Conservation (phyloP, 2,113 vertebrate genomes). For the Aldabrachelys gigantea region DNA sequence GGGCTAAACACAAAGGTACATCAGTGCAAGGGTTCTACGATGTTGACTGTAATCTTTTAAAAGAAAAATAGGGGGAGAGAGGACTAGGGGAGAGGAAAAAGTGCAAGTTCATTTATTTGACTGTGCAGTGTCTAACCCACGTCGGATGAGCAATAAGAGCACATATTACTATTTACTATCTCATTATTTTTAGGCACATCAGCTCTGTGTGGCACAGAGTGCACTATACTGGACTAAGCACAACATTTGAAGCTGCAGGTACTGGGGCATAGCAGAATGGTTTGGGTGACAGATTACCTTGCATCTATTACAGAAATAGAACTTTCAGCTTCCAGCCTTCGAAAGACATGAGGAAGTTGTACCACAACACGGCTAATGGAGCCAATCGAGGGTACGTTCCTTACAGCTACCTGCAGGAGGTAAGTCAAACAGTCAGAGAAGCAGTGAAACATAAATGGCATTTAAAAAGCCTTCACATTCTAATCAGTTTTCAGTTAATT, state of each 20-base stretch:
- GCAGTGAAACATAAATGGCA: background rate
- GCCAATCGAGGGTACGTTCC: constrained; percentile 84
- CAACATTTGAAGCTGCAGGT: background rate
- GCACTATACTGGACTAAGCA: background rate
- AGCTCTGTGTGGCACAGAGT: background rate
- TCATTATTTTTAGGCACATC: background rate
- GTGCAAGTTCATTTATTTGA: background rate
- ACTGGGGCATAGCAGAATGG: background rate
- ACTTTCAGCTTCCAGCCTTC: constrained; percentile 85
- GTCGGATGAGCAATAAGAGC: background rate
- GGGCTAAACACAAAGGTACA: background rate
- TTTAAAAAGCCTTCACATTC: background rate
- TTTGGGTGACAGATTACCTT: constrained; percentile 77
- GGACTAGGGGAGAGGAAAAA: background rate
- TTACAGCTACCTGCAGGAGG: constrained; percentile 81
- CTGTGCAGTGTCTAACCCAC: background rate
- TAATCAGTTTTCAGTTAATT: background rate
- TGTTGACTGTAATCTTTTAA: background rate
- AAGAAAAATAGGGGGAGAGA: background rate
- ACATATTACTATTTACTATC: background rate
- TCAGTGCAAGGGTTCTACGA: background rate
- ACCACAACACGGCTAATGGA: constrained; percentile 93
- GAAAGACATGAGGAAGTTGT: constrained; percentile 96
- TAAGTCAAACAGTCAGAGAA: background rate
- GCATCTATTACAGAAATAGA: constrained; percentile 78